phyloP scores from a whole-genome alignment of 1,140 invertebrate species.

The Microplitis demolitor region DNA sequence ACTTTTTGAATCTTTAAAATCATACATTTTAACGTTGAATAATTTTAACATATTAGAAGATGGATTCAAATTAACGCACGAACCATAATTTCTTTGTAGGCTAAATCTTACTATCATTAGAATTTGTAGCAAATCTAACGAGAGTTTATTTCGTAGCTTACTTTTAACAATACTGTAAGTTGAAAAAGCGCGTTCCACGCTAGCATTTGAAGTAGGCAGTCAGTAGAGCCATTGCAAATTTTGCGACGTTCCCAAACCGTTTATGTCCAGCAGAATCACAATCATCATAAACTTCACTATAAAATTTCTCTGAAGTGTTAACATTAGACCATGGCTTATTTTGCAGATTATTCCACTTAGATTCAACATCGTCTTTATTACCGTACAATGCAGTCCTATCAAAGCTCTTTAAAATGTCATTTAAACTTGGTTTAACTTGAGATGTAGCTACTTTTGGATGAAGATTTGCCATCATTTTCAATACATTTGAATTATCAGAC shows the following conservation, averaged over 20 bases:
- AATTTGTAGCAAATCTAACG: too few species aligned
- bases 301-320: neutral
- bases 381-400: neutral
- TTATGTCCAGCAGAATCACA: neutral
- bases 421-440: slow-evolving; percentile 5
- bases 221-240: neutral
- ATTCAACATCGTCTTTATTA: slow-evolving; percentile 2
- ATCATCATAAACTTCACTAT: neutral
- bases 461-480: too few species aligned
- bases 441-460: neutral
- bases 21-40: too few species aligned
- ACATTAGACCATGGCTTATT: neutral
- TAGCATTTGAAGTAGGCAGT: neutral
- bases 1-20: too few species aligned
- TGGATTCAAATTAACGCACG: too few species aligned
- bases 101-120: too few species aligned
- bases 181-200: too few species aligned
- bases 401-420: neutral
- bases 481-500: too few species aligned
- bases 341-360: neutral
- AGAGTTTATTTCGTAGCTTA: too few species aligned
- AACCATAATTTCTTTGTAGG: too few species aligned
- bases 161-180: too few species aligned
- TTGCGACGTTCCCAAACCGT: neutral
- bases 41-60: too few species aligned